Evolutionary conservation across 2,113 vertebrate species (phyloP).

Genomic region (Chlorodrepanis virens): DNA sequence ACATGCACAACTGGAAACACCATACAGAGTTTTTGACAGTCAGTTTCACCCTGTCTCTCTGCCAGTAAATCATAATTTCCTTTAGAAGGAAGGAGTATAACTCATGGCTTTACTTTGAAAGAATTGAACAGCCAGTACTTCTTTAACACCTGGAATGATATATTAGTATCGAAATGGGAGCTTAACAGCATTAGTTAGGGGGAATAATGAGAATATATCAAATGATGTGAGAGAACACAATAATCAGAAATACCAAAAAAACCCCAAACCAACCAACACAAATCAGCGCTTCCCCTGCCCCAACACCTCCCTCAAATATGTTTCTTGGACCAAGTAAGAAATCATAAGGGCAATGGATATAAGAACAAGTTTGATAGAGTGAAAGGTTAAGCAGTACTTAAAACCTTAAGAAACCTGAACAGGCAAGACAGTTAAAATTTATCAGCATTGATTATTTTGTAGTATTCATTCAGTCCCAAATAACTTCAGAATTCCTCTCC

Average conservation of each 20-base stretch:
- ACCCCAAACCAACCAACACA: neutral
- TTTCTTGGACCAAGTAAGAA: neutral
- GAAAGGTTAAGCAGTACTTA: neutral
- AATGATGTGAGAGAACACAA: neutral
- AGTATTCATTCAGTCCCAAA: neutral
- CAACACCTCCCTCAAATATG: neutral
- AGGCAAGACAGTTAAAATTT: neutral
- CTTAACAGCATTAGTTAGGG: neutral
- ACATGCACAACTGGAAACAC: neutral
- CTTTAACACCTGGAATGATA: neutral
- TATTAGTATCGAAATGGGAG: neutral
- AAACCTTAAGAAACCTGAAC: neutral
- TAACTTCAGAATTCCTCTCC: neutral
- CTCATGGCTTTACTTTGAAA: neutral
- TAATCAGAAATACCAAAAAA: neutral
- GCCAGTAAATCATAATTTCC: neutral
- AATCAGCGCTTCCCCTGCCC: rapidly evolving
- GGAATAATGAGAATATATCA: neutral
- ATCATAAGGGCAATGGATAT: neutral
- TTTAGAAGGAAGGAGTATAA: neutral
- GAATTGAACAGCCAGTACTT: neutral
- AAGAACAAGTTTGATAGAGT: neutral
- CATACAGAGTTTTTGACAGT: neutral
- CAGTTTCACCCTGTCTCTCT: neutral
- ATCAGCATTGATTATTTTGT: neutral